Base-by-base conservation (phyloP, 1,140 invertebrate species). In the Tetraneura akinire region DNA sequence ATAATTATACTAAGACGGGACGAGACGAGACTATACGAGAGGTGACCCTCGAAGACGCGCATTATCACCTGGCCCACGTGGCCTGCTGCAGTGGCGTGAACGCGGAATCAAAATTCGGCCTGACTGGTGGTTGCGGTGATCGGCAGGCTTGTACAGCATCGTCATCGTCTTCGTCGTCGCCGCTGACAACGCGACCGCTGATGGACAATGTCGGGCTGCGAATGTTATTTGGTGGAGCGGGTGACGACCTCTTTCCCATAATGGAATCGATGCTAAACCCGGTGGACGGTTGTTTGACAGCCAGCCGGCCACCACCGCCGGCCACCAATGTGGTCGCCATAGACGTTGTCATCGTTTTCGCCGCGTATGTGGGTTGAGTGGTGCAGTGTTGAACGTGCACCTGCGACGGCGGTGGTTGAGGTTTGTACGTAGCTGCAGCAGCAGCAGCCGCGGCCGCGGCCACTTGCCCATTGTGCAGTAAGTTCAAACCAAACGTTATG, bases 261-360 rank as follows among this genome's bases (percentile, higher is more conserved):
- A 89, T 84, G 0, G 88, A 86, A 80, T 89, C 88, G 83, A 88
- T 89, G 82, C 87, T 88, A 82, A 89, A 88, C 80, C 86, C 88
- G 37, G 86, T 83, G 68, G 85, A 86, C 82, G 86, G 86, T 37
- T 85, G 85, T 32, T 80, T 80, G 29, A 26, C 70, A 0, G 29
- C 62, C 42, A 66, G 18, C 53, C 78, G 53, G 49, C 78, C 82
- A 9, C 32, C 49, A 42, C 74, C 78, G 82, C 74, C 78, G 82
- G 57, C 23, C n/a, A 51, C 45, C n/a, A 64, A 9, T 13, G 66
- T 76, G 18, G 86, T 86, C 6, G 85, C 32, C 32, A 37, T 37
- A 37, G 32, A 4, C 32, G 32, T 37, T 37, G 32, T 37, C 32
- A 8, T 37, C n/a, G n/a, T n/a, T n/a, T n/a, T n/a, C 8, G 32